Evolutionary conservation across 2,113 vertebrate genomes (phyloP).

Genomic region (Ceyx cyanopectus): DNA sequence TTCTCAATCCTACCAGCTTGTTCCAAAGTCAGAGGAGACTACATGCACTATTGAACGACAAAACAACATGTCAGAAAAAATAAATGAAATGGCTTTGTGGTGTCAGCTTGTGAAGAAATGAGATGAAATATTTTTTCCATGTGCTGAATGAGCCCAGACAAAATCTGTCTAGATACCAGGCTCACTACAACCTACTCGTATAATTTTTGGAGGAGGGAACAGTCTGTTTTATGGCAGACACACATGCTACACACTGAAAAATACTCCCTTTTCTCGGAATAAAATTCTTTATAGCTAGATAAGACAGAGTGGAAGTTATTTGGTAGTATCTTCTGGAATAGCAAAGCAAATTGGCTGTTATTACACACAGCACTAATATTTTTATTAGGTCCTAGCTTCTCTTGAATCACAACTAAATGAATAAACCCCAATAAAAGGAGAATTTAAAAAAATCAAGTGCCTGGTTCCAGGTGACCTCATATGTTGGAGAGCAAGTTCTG

Average conservation of each 20-base stretch:
- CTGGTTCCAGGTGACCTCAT: conserved; percentile 58
- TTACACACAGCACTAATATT: neutral
- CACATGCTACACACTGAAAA: conserved; percentile 10
- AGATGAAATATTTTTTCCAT: conserved; percentile 45
- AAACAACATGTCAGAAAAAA: conserved; percentile 15
- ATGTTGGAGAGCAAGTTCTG: conserved; percentile 45
- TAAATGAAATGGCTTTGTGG: conserved; percentile 25
- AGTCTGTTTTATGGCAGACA: conserved; percentile 29
- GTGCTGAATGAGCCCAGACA: conserved; percentile 31
- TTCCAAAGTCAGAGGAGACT: neutral
- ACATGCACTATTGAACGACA: neutral
- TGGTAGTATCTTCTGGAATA: neutral
- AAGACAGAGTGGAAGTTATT: conserved; percentile 1
- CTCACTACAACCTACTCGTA: conserved; percentile 30
- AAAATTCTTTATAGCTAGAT: conserved; percentile 26
- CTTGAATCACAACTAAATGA: conserved; percentile 33
- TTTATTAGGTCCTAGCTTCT: neutral
- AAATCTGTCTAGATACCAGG: conserved; percentile 6
- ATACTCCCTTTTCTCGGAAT: conserved; percentile 37
- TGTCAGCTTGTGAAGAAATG: conserved; percentile 22
- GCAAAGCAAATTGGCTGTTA: neutral
- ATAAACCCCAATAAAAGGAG: conserved; percentile 49
- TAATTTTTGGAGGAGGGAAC: neutral
- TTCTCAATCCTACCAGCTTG: neutral
- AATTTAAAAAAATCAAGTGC: neutral